phyloP scores from a whole-genome alignment of 2,888 invertebrate genomes.

The Scaptomyza parva region DNA sequence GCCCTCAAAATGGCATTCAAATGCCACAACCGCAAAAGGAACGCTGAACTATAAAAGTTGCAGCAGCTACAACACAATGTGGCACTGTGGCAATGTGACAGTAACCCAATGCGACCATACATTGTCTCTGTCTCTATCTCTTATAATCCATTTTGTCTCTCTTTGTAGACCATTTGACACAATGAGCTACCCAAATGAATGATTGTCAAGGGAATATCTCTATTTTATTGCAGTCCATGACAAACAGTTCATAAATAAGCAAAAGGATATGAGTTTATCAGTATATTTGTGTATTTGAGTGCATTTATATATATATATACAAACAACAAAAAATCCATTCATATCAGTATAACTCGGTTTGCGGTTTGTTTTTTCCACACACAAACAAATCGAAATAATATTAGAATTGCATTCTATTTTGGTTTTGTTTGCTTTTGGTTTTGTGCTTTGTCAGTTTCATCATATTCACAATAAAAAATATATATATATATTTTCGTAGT shows the following conservation, averaged over 20 bases:
- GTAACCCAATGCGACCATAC: slow-evolving; percentile 58
- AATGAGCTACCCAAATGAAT: slow-evolving; percentile 50
- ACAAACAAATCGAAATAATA: slow-evolving; percentile 42
- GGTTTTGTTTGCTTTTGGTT: slow-evolving; percentile 30
- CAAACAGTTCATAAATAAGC: slow-evolving; percentile 75
- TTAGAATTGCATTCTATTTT: slow-evolving; percentile 45
- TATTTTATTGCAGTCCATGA: slow-evolving; percentile 72
- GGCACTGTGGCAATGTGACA: slow-evolving; percentile 36
- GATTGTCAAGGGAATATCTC: slow-evolving; percentile 52
- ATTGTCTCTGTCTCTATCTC: slow-evolving; percentile 46
- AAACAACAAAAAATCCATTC: slow-evolving; percentile 54
- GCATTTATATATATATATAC: slow-evolving; percentile 9
- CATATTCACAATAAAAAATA: slow-evolving; percentile 14
- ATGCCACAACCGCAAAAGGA: slow-evolving; percentile 70
- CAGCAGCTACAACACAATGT: slow-evolving; percentile 3
- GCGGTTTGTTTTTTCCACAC: slow-evolving; percentile 26
- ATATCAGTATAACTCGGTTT: slow-evolving; percentile 60
- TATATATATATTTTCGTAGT: slow-evolving; percentile 14
- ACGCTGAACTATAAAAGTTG: slow-evolving; percentile 42
- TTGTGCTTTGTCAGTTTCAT: slow-evolving; percentile 6
- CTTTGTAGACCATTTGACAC: slow-evolving; percentile 41
- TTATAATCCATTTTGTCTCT: not conserved
- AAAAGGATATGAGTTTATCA: slow-evolving; percentile 27
- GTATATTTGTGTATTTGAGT: slow-evolving; percentile 18
- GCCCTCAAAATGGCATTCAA: slow-evolving; percentile 70